A percentile compares a stretch with the other conserved stretches of the same genome.
Conservation (phyloP, 2,113 vertebrate genomes). For the Oncorhynchus masou region DNA sequence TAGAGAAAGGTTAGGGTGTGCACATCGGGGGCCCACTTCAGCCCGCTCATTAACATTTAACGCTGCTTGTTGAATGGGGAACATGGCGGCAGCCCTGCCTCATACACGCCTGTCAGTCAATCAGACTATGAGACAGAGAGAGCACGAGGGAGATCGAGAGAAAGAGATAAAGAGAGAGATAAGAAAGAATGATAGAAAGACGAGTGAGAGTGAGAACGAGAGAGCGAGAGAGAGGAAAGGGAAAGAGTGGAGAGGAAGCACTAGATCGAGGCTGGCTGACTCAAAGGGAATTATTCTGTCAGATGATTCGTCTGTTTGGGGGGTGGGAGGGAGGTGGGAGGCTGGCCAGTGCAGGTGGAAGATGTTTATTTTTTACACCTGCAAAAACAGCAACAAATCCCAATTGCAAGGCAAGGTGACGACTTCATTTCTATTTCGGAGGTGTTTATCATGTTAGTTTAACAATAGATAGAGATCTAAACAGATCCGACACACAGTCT, state of each 20-base stretch:
- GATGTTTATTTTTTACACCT: not conserved
- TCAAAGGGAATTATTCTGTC: constrained; percentile 43
- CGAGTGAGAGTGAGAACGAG: too few relatives aligned
- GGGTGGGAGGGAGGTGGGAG: not conserved
- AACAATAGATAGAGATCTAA: not conserved
- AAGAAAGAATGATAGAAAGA: too few relatives aligned
- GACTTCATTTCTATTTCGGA: not conserved
- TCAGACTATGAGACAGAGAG: not conserved
- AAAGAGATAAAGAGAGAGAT: not conserved
- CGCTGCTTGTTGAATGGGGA: constrained; percentile 1
- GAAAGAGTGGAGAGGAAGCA: constrained; percentile 5
- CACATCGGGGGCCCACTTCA: not conserved
- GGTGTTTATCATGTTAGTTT: not conserved
- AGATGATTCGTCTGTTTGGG: constrained; percentile 11
- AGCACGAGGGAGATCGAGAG: not conserved
- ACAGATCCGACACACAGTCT: not conserved
- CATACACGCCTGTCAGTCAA: not conserved
- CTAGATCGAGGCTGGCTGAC: not conserved
- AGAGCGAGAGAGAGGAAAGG: too few relatives aligned
- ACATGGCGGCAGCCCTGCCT: not conserved
- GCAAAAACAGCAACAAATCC: not conserved
- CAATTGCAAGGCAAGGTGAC: too few relatives aligned
- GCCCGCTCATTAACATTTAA: constrained; percentile 21
- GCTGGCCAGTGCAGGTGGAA: not conserved
- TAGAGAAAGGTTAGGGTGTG: constrained; percentile 26